A percentile compares a stretch with the other conserved stretches of the same genome.
phyloP scores from a whole-genome alignment of 2,113 vertebrate genomes.

The Spea bombifrons region DNA sequence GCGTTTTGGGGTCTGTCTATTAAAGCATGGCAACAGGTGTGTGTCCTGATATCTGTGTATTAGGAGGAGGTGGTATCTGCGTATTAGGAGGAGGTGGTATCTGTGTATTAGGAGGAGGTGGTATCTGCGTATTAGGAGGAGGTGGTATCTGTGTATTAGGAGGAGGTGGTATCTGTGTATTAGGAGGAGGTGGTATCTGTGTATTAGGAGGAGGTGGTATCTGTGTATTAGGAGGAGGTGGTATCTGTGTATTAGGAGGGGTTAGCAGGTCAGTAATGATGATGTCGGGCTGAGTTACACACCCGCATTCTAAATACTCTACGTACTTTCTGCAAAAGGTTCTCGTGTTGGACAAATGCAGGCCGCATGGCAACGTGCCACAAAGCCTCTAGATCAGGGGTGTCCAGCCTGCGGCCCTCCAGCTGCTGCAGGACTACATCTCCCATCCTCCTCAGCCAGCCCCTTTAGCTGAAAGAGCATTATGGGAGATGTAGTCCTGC shows the following conservation, averaged over 20 bases:
- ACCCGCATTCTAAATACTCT: too few species aligned
- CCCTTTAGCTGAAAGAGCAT: too few species aligned
- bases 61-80: not conserved
- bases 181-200: not conserved
- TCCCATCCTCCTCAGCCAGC: too few species aligned
- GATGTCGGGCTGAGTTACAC: not conserved
- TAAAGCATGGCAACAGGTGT: not conserved
- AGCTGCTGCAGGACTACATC: too few species aligned
- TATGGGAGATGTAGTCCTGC: too few species aligned
- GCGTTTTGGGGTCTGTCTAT: constrained; percentile 6
- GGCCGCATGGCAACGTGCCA: too few species aligned
- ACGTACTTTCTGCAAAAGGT: too few species aligned
- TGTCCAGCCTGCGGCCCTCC: too few species aligned
- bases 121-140: not conserved
- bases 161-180: constrained; percentile 5
- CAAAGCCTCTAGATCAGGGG: too few species aligned
- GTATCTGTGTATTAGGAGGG: constrained; percentile 4
- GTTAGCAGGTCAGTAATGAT: not conserved
- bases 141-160: constrained; percentile 9
- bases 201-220: constrained; percentile 3
- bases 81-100: not conserved
- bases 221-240: constrained; percentile 5
- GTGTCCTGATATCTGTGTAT: constrained; percentile 25
- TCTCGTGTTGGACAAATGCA: too few species aligned
- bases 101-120: constrained; percentile 17